Base-by-base conservation (phyloP, 2,797 vertebrate species). In the Melanotaenia parkinsoni region DNA sequence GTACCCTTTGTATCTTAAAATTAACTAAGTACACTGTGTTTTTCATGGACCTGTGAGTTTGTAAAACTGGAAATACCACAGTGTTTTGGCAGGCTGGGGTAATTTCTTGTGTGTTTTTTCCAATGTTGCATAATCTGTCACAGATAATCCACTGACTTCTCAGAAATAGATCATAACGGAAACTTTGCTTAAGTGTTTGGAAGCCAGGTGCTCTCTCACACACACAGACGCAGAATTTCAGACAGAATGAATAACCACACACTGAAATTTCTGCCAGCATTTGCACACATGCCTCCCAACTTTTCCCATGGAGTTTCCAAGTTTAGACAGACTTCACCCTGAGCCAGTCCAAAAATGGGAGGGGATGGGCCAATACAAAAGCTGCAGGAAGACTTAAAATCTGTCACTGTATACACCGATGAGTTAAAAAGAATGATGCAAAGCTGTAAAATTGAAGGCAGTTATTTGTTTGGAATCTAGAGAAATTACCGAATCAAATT, bases 291-390 rank as follows among this genome's bases (percentile, higher is more conserved):
- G n/a, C 12, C 67, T 62, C 26, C 54, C 50, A 67, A 24, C 35
- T 79, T 70, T 65, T 72, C 8, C 68, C 12, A 4, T 2, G 73
- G 86, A 89, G 32, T 88, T 87, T 91, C 89, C 87, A 76, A 77
- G 72, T 82, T 79, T 67, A 59, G 62, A 63, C 33, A 76, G 33
- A 76, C 71, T 74, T 81, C 65, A 66, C 13, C 43, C 58, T 64
- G 22, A 61, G 65, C 64, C 54, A 40, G 30, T 63, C 71, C 66
- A 45, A 33, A 75, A 75, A 74, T 60, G 75, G 70, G 73, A 77
- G 80, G 86, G 84, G 81, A 18, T 16, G 67, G 67, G 60, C 71
- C 28, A 60, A 30, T 65, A 87, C 72, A 87, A 83, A 87, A 86
- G 72, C 50, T 13, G 33, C 70, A 22, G 72, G 58, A 50, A 69